phyloP scores from a whole-genome alignment of 2,888 invertebrate genomes.

The Acleris literana region DNA sequence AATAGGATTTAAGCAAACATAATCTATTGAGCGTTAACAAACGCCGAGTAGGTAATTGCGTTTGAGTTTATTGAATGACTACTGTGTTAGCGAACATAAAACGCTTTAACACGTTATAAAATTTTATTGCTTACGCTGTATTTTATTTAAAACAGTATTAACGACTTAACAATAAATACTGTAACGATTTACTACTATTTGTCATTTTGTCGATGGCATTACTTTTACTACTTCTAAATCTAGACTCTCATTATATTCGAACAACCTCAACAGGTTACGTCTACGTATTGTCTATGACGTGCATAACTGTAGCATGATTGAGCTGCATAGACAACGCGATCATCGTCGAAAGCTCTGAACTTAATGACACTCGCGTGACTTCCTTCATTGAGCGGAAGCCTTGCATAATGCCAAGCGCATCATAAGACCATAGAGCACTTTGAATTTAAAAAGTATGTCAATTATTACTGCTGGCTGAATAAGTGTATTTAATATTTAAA shows the following conservation, averaged over 20 bases:
- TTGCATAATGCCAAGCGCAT: constrained; percentile 49
- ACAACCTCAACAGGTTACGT: background rate
- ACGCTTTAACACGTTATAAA: background rate
- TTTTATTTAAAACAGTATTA: too few relatives aligned
- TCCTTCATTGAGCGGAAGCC: constrained; percentile 47
- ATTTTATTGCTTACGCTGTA: background rate
- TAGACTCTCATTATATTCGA: background rate
- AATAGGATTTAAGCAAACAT: background rate
- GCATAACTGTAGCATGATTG: constrained; percentile 32
- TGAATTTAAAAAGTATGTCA: constrained; percentile 22
- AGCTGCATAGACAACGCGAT: constrained; percentile 45
- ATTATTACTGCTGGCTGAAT: background rate
- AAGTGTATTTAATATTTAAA: background rate
- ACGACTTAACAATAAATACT: too few relatives aligned
- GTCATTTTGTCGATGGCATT: too few relatives aligned
- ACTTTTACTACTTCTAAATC: background rate
- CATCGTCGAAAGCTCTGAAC: constrained; percentile 47
- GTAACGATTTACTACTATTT: too few relatives aligned
- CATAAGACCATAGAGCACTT: constrained; percentile 31
- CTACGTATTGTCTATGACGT: background rate
- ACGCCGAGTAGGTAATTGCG: background rate
- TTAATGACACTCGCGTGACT: constrained; percentile 56
- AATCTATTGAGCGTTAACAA: background rate
- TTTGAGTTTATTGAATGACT: background rate
- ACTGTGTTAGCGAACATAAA: background rate